A percentile compares a stretch with the other conserved stretches of the same genome.
Evolutionary conservation across 2,113 vertebrate genomes (phyloP).

Genomic region (Chaetura pelagica): DNA sequence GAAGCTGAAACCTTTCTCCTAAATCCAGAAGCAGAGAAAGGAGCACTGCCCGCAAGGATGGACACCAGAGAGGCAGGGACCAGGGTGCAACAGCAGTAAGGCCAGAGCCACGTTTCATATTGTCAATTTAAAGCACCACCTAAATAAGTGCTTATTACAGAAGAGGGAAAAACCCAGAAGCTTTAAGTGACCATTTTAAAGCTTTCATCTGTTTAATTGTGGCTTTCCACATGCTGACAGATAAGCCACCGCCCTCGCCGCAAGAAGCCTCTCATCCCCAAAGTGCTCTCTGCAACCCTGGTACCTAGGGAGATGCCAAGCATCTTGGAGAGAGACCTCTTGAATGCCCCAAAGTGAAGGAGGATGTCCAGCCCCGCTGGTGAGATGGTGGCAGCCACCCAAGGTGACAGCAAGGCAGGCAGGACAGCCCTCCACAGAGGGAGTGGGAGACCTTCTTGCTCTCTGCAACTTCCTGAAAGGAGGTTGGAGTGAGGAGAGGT

Average conservation of each 20-base stretch:
- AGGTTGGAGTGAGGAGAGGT: too few relatives aligned
- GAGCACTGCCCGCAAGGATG: background rate
- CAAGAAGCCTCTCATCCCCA: background rate
- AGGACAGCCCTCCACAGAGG: background rate
- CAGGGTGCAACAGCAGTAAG: background rate
- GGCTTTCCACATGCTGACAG: background rate
- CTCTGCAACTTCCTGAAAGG: too few relatives aligned
- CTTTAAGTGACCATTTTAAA: slow-evolving; percentile 14
- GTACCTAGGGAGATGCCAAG: background rate
- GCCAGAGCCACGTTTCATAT: background rate
- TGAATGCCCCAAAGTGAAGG: background rate
- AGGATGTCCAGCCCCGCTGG: background rate
- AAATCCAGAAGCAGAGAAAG: background rate
- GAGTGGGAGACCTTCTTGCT: fast-evolving
- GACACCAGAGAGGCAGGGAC: background rate
- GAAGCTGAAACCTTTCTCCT: background rate
- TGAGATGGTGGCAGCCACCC: background rate
- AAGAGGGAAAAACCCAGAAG: slow-evolving; percentile 7
- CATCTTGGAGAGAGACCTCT: background rate
- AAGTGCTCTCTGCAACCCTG: background rate
- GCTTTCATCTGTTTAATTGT: slow-evolving; percentile 47
- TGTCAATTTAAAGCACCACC: background rate
- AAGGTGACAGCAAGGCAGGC: background rate
- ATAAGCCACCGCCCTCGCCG: background rate
- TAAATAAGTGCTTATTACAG: background rate